Evolutionary conservation across 2,888 invertebrate species (phyloP).

Genomic region (Oeneis ivallda): DNA sequence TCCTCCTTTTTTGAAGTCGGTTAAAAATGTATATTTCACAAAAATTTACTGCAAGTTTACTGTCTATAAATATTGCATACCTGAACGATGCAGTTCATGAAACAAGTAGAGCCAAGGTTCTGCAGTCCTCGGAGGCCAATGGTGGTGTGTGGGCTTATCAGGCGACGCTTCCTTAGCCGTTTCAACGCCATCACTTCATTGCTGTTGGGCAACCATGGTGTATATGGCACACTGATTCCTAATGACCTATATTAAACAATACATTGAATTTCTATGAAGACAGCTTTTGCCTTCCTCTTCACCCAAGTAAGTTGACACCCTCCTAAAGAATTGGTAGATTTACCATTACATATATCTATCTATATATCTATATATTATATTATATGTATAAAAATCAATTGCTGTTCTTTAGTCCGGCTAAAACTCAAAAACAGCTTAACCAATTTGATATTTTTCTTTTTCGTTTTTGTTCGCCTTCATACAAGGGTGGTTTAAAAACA

Average conservation of each 20-base stretch:
- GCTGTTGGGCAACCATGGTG: constrained; percentile 90
- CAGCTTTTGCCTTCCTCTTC: neutral
- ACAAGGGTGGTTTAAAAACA: too few relatives aligned
- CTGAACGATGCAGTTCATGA: constrained; percentile 99
- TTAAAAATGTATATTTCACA: too few relatives aligned
- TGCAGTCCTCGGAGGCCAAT: constrained; percentile 96
- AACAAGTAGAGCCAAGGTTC: constrained; percentile 98
- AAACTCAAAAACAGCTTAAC: too few relatives aligned
- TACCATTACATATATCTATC: neutral
- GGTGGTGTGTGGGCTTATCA: constrained; percentile 90
- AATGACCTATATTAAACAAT: constrained; percentile 63
- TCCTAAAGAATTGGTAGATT: too few relatives aligned
- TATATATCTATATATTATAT: too few relatives aligned
- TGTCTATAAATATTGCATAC: constrained; percentile 57
- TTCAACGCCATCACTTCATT: constrained; percentile 89
- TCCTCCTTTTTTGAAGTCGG: too few relatives aligned
- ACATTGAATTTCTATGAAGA: neutral
- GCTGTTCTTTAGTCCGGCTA: too few relatives aligned
- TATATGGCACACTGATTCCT: constrained; percentile 83
- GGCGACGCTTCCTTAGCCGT: constrained; percentile 88
- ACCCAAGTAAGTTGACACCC: neutral
- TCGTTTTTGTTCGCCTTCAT: too few relatives aligned
- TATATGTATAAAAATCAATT: too few relatives aligned
- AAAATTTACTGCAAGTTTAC: too few relatives aligned
- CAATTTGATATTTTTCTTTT: too few relatives aligned